These are phyloP conservation scores for Drusus annulatus DNA, from an alignment of 1,140 invertebrate species.

Conservation along the genomic window DNA sequence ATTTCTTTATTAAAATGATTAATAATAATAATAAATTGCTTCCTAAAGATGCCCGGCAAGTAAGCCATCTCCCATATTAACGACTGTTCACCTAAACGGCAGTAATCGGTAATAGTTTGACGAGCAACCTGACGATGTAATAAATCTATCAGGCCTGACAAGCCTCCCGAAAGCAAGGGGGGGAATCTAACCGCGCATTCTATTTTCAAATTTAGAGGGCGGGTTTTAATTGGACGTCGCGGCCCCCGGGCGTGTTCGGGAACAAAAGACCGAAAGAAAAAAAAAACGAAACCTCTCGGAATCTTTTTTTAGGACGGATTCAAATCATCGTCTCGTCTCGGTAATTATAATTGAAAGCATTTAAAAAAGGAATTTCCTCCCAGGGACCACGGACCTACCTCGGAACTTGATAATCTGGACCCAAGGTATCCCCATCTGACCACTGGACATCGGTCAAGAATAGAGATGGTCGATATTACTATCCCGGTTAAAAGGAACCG, in stretches of 20 bases:
- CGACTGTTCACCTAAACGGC: constrained; percentile 44
- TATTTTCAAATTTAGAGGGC: constrained; percentile 47
- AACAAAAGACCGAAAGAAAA: constrained; percentile 38
- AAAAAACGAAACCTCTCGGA: constrained; percentile 29
- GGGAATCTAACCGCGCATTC: constrained; percentile 29
- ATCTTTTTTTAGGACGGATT: constrained; percentile 42
- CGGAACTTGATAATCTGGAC: neutral
- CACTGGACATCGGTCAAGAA: neutral
- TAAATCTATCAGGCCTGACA: constrained; percentile 54
- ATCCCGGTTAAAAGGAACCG: too few relatives aligned
- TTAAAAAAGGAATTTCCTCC: constrained; percentile 44
- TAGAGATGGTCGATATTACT: too few relatives aligned
- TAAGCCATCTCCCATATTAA: constrained; percentile 42
- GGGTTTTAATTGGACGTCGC: constrained; percentile 45
- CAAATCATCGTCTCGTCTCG: constrained; percentile 55
- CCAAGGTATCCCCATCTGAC: neutral
- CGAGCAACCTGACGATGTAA: constrained; percentile 52
- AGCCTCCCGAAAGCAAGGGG: neutral
- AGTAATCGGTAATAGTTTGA: constrained; percentile 54
- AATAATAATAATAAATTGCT: constrained; percentile 6
- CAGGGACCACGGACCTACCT: neutral
- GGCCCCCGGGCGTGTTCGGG: constrained; percentile 29
- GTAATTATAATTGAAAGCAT: constrained; percentile 59
- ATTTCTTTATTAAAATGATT: constrained; percentile 20
- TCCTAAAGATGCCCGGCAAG: constrained; percentile 10